These are phyloP conservation scores for Lateolabrax maculatus DNA, from an alignment of 2,797 vertebrate genomes.

Conservation along the genomic window DNA sequence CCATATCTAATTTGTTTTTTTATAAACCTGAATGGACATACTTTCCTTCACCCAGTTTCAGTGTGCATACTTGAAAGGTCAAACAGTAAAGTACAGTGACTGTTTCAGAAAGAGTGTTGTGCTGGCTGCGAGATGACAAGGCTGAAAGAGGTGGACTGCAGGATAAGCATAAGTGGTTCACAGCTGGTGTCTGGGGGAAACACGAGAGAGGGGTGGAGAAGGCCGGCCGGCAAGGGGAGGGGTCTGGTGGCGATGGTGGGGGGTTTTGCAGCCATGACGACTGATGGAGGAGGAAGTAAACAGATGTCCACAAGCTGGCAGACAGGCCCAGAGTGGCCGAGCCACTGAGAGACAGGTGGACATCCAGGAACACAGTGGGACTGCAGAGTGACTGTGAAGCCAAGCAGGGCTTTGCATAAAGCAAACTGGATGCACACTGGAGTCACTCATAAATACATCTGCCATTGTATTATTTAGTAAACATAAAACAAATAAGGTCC, in stretches of 20 bases:
- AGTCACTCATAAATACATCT: constrained; percentile 50
- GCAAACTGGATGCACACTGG: constrained; percentile 24
- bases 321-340: constrained; percentile 67
- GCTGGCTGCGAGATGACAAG: constrained; percentile 38
- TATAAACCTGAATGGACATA: background rate
- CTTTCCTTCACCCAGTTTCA: background rate
- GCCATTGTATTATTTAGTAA: constrained; percentile 12
- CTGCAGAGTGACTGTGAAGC: constrained; percentile 48
- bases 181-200: constrained; percentile 82
- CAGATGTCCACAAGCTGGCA: constrained; percentile 86
- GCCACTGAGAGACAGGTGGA: constrained; percentile 77
- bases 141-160: constrained; percentile 60
- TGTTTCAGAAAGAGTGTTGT: background rate
- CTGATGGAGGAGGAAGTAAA: constrained; percentile 83
- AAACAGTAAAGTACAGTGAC: constrained; percentile 14
- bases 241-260: constrained; percentile 37
- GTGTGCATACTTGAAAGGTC: background rate
- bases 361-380: constrained; percentile 72
- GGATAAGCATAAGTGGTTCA: constrained; percentile 77
- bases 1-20: background rate
- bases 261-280: constrained; percentile 75
- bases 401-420: constrained; percentile 41
- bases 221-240: constrained; percentile 43
- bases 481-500: constrained; percentile 9
- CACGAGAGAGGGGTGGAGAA: constrained; percentile 69